These are phyloP conservation scores for Pangasius mekongensis DNA, from an alignment of 2,797 vertebrate genomes.

Conservation along the genomic window DNA sequence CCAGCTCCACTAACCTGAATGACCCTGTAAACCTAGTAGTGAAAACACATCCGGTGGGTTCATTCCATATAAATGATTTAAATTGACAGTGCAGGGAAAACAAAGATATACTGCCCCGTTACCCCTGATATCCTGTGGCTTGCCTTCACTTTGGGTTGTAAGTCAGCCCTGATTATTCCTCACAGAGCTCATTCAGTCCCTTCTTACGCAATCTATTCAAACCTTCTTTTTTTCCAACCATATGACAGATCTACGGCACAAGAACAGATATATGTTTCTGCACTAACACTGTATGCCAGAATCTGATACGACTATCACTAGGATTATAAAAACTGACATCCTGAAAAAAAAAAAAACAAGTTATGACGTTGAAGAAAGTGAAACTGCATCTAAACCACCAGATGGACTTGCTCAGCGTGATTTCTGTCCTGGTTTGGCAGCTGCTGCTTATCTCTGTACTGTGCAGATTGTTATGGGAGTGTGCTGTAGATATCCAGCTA, in stretches of 20 bases:
- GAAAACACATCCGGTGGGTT: conserved; percentile 11
- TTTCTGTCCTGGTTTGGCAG: neutral
- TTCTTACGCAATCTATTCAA: neutral
- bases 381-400: conserved; percentile 19
- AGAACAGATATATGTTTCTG: neutral
- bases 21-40: conserved; percentile 16
- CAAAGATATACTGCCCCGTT: conserved; percentile 39
- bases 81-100: conserved; percentile 51
- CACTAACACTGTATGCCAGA: neutral
- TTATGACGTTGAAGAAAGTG: neutral
- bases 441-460: conserved; percentile 17
- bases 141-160: conserved; percentile 6
- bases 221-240: neutral
- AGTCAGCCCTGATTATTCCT: neutral
- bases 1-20: neutral
- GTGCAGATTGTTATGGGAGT: conserved; percentile 1
- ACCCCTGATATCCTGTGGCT: conserved; percentile 20
- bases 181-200: conserved; percentile 9
- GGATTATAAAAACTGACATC: neutral
- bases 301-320: neutral
- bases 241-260: neutral
- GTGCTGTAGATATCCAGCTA: conserved; percentile 14
- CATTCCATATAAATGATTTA: conserved; percentile 28
- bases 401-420: conserved; percentile 11
- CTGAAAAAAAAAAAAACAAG: neutral